These are phyloP conservation scores for Scytalopus superciliaris DNA, from an alignment of 2,113 vertebrate species.

Conservation along the genomic window DNA sequence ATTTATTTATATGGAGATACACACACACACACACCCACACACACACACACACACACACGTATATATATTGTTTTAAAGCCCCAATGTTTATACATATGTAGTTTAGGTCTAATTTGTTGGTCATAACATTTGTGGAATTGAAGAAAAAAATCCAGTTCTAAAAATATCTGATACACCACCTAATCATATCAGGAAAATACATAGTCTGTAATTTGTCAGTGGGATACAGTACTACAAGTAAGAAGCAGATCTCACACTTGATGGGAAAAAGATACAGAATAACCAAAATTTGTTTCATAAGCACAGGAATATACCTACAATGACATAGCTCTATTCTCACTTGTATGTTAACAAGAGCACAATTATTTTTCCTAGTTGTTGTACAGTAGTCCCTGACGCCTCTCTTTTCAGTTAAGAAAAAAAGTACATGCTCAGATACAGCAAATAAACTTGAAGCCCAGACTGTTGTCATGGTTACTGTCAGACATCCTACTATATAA, in stretches of 20 bases:
- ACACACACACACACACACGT: too few species aligned
- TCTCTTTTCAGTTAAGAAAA: background rate
- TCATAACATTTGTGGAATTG: background rate
- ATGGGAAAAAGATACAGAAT: background rate
- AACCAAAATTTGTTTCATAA: background rate
- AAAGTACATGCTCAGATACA: background rate
- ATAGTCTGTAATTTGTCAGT: background rate
- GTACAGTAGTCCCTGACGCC: background rate
- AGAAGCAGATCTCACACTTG: background rate
- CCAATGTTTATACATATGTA: background rate
- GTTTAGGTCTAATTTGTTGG: background rate
- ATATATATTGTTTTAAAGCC: background rate
- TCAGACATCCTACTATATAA: background rate
- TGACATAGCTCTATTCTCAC: background rate
- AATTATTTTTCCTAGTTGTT: background rate
- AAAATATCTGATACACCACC: background rate
- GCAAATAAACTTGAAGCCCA: background rate
- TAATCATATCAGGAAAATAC: background rate
- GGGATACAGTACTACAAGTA: background rate
- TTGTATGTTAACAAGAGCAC: background rate
- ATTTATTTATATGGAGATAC: background rate
- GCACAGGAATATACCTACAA: background rate
- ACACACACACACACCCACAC: too few species aligned
- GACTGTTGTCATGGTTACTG: slow-evolving; percentile 61
- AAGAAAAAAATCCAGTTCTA: background rate